Evolutionary conservation across 2,113 vertebrate species (phyloP), one percentile per base, ranked within the genome.

Genomic region (Miniopterus natalensis): DNA sequence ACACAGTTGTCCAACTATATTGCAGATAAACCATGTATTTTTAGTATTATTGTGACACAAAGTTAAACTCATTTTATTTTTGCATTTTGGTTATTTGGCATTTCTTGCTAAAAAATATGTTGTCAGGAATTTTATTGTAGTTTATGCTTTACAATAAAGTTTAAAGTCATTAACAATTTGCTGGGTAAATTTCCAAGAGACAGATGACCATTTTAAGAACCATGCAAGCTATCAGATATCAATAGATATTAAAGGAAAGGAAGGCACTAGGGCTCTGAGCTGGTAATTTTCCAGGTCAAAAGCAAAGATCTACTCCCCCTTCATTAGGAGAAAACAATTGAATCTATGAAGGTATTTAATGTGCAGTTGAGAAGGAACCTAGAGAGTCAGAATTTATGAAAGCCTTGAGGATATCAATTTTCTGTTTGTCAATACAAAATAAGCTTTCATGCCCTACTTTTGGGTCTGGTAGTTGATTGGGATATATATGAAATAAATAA

Each of bases 21-120:
- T 51, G 9, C 51, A 42, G 27, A 47, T 84, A 85, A 85, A 65
- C 77, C 3, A 42, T 75, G 17, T 36, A 40, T 84, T 83, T 66
- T 80, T 25, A 79, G 51, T 65, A 75, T 75, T 61, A 61, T 71
- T 55, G 20, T 93, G 29, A 11, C 31, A 90, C 27, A 84, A 77
- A 93, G 57, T 75, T 75, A 92, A 66, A 47, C 15, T 11, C n/a
- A 36, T 90, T 47, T 89, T 57, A 81, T 61, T 81, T 91, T 89
- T 79, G 23, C 7, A 71, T 27, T 65, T 91, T 85, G 65, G 3
- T 79, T 63, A 61, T 80, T 85, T 88, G 80, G 17, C 25, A 84
- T 27, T 81, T 94, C 92, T 71, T 18, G 47, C n/a, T 86, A 59
- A 27, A 85, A 71, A 85, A 31, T 80, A 68, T 21, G 10, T 31